Conservation (phyloP, 2,888 invertebrate species). For the Leucophenga maculata region DNA sequence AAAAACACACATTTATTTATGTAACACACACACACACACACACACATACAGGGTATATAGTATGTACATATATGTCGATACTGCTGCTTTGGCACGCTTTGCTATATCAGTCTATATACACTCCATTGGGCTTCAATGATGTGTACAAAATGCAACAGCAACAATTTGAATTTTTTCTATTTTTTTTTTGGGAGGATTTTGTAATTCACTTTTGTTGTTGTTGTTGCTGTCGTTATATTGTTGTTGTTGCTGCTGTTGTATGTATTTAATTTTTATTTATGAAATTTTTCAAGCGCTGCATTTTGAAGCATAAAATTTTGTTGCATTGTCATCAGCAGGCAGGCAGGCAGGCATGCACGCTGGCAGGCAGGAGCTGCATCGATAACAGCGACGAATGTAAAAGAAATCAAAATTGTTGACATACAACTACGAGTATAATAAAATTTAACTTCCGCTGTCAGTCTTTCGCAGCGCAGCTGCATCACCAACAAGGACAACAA, state of each 20-base stretch:
- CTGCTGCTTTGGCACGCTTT: constrained; percentile 44
- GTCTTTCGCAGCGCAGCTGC: background rate
- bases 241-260: constrained; percentile 13
- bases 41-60: too few species aligned
- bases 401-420: constrained; percentile 56
- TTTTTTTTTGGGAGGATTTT: constrained; percentile 45
- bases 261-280: constrained; percentile 37
- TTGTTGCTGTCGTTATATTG: constrained; percentile 22
- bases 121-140: constrained; percentile 69
- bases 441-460: constrained; percentile 30
- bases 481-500: constrained; percentile 14
- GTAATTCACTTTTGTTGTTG: constrained; percentile 45
- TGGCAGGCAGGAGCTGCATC: too few species aligned
- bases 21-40: constrained; percentile 34
- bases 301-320: background rate
- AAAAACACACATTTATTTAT: constrained; percentile 22
- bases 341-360: too few species aligned
- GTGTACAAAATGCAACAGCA: constrained; percentile 68
- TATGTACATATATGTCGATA: constrained; percentile 32
- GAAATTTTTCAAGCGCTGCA: constrained; percentile 6
- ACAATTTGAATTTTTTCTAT: constrained; percentile 49
- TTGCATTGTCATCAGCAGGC: too few species aligned
- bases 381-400: background rate
- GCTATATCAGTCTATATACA: constrained; percentile 67
- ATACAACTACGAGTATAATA: constrained; percentile 35